phyloP scores from a whole-genome alignment of 2,113 vertebrate species.

The Microcebus ravelobensis region DNA sequence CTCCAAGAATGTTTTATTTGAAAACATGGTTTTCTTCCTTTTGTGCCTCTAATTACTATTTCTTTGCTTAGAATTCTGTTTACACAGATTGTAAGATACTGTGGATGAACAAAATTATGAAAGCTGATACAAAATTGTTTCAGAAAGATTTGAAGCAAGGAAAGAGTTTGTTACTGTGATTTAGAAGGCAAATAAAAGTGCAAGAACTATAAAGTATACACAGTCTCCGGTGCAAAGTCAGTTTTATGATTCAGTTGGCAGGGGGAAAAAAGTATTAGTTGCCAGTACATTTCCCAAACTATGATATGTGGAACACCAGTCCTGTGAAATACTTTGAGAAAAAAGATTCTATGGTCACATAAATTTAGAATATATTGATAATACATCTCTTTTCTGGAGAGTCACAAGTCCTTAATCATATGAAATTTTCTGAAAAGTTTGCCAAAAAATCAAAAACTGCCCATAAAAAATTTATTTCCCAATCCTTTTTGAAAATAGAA shows the following conservation, averaged over 20 bases:
- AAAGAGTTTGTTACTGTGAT: background rate
- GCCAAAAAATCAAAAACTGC: background rate
- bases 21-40: constrained; percentile 41
- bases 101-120: constrained; percentile 48
- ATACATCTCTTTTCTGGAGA: background rate
- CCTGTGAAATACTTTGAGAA: background rate
- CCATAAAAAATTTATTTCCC: background rate
- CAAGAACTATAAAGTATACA: background rate
- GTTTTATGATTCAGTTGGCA: background rate
- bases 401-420: background rate
- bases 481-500: no score
- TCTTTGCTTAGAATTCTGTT: constrained; percentile 62
- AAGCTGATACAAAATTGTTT: constrained; percentile 35
- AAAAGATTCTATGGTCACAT: background rate
- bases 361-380: background rate
- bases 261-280: background rate
- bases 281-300: background rate
- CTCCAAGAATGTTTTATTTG: constrained; percentile 71
- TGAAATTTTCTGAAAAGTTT: background rate
- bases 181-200: background rate
- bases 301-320: background rate
- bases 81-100: constrained; percentile 47
- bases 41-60: constrained; percentile 67
- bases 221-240: background rate
- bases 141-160: background rate